phyloP scores from a whole-genome alignment of 2,888 invertebrate species.

The Drosophila acutilabella region DNA sequence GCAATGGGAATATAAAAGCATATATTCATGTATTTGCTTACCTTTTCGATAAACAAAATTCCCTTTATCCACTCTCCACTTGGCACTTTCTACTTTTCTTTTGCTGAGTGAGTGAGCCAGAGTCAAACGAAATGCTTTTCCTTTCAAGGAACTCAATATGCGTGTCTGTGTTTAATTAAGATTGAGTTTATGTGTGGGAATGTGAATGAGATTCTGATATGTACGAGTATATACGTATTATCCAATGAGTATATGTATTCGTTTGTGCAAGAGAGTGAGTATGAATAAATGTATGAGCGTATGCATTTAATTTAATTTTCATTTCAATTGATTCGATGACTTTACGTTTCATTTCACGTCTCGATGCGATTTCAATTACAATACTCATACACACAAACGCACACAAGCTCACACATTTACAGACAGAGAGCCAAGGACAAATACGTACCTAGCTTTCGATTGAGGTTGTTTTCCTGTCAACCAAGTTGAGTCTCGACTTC shows the following conservation, averaged over 20 bases:
- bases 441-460: slow-evolving; percentile 37
- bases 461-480: slow-evolving; percentile 26
- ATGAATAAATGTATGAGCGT: slow-evolving; percentile 76
- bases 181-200: slow-evolving; percentile 53
- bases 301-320: slow-evolving; percentile 80
- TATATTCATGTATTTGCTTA: not conserved
- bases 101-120: slow-evolving; percentile 23
- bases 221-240: slow-evolving; percentile 20
- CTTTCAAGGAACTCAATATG: slow-evolving; percentile 71
- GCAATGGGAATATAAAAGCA: slow-evolving; percentile 23
- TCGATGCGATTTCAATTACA: slow-evolving; percentile 78
- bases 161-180: slow-evolving; percentile 76
- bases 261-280: slow-evolving; percentile 29
- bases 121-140: slow-evolving; percentile 58
- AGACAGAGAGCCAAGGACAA: slow-evolving; percentile 30
- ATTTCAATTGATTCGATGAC: slow-evolving; percentile 80
- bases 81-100: not conserved
- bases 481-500: slow-evolving; percentile 29
- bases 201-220: slow-evolving; percentile 35
- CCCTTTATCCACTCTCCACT: not conserved
- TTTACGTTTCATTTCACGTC: slow-evolving; percentile 79
- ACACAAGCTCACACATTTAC: slow-evolving; percentile 1
- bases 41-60: not conserved
- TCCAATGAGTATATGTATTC: slow-evolving; percentile 19
- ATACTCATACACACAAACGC: slow-evolving; percentile 31